Evolutionary conservation across 1,140 invertebrate species (phyloP), one percentile per base, ranked within the genome.

Genomic region (Idris sp.): DNA sequence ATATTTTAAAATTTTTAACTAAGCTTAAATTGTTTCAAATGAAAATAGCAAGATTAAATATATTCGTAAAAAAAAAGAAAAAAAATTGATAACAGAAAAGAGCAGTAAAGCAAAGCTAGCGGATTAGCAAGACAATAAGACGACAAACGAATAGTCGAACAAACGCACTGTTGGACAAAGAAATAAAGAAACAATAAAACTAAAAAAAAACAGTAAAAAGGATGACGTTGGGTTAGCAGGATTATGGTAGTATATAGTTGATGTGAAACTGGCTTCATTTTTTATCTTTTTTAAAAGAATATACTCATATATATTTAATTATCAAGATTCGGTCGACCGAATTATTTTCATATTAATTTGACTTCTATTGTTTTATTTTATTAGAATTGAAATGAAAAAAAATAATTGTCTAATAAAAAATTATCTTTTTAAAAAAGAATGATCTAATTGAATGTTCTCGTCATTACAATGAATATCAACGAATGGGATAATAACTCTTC

Each of bases 101-200:
- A 46, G 15, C 16, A 30, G 31, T 40, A 48, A 48, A 59, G 31
- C 35, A 48, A 59, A 22, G 28, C 33, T 38, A 48, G 43, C 22
- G 44, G 43, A 59, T 48, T 28, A 59, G 41, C 15, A 30, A 28
- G 56, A 59, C 56, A 59, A 46, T 46, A 46, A 59, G 36, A 43
- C 54, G 51, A 58, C 56, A 59, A 59, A 59, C 56, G 43, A 33
- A 59, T 59, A 46, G 33, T 59, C 18, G 31, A 46, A 59, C 54
- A 59, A 59, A 48, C 56, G 56, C 18, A 38, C 22, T 9, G 8
- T 35, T 26, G 11, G 13, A 26, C 40, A 59, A 59, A 48, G 56
- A 46, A 46, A 36, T 26, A 46, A 46, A 46, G 43, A 59, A 59
- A 59, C 56, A 48, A 48, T 48, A 48, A 59, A 58, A 41, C 25